Evolutionary conservation across 2,797 vertebrate genomes (phyloP).

Genomic region (Premnoplex brunnescens): DNA sequence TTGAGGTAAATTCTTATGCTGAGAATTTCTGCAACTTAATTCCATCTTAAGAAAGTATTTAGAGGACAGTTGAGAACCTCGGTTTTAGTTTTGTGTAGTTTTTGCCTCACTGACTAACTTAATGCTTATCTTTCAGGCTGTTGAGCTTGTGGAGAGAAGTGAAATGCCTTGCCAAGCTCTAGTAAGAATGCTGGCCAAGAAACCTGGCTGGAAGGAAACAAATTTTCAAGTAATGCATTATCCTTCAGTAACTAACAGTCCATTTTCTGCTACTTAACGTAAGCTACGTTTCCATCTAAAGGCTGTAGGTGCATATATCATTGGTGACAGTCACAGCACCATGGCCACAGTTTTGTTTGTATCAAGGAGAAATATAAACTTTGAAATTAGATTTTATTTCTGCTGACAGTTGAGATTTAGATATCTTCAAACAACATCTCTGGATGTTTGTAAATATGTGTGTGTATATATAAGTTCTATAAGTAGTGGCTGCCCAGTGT

Average conservation of each 20-base stretch:
- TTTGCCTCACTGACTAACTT: not conserved
- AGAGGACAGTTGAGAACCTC: not conserved
- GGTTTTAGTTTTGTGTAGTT: not conserved
- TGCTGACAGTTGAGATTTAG: not conserved
- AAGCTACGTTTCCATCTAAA: not conserved
- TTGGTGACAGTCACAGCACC: not conserved
- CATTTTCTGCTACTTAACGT: not conserved
- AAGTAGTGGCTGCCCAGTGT: not conserved
- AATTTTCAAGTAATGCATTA: slow-evolving; percentile 91
- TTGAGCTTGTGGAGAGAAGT: slow-evolving; percentile 90
- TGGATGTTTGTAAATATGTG: not conserved
- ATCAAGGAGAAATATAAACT: not conserved
- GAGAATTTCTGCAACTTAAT: not conserved
- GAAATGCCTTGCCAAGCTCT: slow-evolving; percentile 97
- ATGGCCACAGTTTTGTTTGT: not conserved
- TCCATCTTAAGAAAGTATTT: not conserved
- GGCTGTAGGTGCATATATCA: not conserved
- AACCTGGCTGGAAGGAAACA: slow-evolving; percentile 98
- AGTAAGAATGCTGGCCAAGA: slow-evolving; percentile 95
- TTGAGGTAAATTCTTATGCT: not conserved
- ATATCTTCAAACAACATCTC: not conserved
- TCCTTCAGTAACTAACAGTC: not conserved
- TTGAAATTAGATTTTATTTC: not conserved
- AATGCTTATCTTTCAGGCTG: slow-evolving; percentile 78
- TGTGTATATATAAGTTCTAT: not conserved